Evolutionary conservation across 2,888 invertebrate genomes (phyloP).

Genomic region (Mechanitis messenoides): DNA sequence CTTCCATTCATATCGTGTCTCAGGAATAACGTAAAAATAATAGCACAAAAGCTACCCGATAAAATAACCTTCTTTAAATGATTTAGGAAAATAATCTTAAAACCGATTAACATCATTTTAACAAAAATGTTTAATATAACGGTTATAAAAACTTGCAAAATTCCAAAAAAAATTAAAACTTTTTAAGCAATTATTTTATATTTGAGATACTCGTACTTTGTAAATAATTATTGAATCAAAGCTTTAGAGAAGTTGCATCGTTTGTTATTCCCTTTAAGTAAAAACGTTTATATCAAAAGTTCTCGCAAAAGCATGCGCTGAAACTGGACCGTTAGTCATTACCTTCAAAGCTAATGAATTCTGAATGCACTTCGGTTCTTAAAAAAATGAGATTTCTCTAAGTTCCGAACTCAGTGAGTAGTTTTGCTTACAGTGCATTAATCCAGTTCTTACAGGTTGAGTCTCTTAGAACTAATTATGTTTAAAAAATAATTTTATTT

Average conservation of each 20-base stretch:
- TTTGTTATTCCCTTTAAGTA: slow-evolving; percentile 10
- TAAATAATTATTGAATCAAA: slow-evolving; percentile 1
- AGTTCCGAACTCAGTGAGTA: slow-evolving; percentile 60
- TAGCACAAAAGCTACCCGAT: not conserved
- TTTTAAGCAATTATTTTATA: not conserved
- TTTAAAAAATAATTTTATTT: no score
- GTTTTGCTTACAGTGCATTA: slow-evolving; percentile 69
- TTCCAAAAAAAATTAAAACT: not conserved
- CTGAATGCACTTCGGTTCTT: slow-evolving; percentile 60
- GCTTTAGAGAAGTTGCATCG: not conserved
- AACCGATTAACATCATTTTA: not conserved
- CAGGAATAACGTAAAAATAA: slow-evolving; percentile 2
- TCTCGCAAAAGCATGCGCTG: slow-evolving; percentile 20
- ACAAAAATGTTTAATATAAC: not conserved
- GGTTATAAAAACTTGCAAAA: not conserved
- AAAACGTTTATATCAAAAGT: slow-evolving; percentile 21
- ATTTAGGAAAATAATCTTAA: not conserved
- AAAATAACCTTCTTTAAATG: not conserved
- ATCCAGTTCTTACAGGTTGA: slow-evolving; percentile 50
- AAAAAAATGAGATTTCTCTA: slow-evolving; percentile 64
- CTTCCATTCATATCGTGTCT: not conserved
- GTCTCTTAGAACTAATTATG: slow-evolving; percentile 11
- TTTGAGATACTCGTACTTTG: slow-evolving; percentile 1
- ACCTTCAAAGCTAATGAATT: slow-evolving; percentile 67
- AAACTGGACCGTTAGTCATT: slow-evolving; percentile 44